Evolutionary conservation across 2,113 vertebrate species (phyloP).

Genomic region (Osmerus mordax): DNA sequence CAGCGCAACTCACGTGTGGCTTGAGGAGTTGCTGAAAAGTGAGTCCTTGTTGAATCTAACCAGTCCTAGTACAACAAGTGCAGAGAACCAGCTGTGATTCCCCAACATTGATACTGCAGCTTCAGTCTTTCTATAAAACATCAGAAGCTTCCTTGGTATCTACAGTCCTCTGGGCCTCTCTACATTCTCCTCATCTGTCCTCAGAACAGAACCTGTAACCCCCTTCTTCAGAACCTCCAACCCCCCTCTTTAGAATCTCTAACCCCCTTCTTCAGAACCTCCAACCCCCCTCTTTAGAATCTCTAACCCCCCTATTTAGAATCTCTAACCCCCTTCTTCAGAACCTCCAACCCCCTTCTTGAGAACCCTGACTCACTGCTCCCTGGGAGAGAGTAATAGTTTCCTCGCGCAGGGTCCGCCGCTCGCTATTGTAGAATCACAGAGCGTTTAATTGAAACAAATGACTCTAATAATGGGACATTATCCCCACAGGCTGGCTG

Average conservation of each 20-base stretch:
- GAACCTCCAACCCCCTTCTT: background rate
- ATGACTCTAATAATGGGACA: conserved; percentile 98
- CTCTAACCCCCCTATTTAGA: conserved; percentile 26
- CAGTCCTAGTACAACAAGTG: too few species aligned
- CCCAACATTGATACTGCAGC: too few species aligned
- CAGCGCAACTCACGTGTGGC: too few species aligned
- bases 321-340: conserved; percentile 41
- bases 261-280: conserved; percentile 28
- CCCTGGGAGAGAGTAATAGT: conserved; percentile 88
- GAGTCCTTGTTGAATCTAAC: too few species aligned
- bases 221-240: too few species aligned
- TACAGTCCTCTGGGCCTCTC: too few species aligned
- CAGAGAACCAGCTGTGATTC: too few species aligned
- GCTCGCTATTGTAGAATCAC: conserved; percentile 93
- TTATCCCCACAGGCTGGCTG: conserved; percentile 93
- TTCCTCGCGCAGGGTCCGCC: conserved; percentile 80
- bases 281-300: conserved; percentile 5
- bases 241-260: conserved; percentile 20
- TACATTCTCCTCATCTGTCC: too few species aligned
- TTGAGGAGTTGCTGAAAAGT: too few species aligned
- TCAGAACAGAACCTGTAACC: too few species aligned
- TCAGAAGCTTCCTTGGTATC: too few species aligned
- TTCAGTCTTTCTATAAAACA: too few species aligned
- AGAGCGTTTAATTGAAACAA: conserved; percentile 99
- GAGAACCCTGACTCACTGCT: conserved; percentile 52